A percentile compares a stretch with the other conserved stretches of the same genome.
Evolutionary conservation across 2,113 vertebrate species (phyloP).

Genomic region (Seriola dumerili): DNA sequence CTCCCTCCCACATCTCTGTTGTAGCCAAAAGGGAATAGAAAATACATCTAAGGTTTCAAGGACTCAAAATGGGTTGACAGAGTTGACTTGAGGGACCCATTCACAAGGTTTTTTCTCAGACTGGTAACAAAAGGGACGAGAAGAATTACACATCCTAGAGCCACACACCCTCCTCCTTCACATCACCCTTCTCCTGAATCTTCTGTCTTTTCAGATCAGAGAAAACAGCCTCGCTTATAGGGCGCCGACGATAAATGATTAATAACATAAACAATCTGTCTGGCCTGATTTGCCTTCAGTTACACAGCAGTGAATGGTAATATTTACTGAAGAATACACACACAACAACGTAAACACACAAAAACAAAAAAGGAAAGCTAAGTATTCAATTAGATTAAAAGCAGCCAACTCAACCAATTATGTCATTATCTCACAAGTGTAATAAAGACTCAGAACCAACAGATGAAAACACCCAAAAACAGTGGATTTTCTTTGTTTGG

Average conservation of each 20-base stretch:
- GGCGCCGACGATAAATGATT: constrained; percentile 49
- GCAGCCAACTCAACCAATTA: neutral
- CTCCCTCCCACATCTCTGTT: constrained; percentile 32
- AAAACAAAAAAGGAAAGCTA: neutral
- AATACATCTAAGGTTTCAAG: constrained; percentile 59
- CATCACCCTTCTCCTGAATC: constrained; percentile 32
- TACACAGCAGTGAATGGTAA: constrained; percentile 14
- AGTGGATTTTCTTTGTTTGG: neutral
- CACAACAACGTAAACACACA: neutral
- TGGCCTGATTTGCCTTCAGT: constrained; percentile 36
- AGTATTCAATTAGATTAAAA: neutral
- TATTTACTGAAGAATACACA: constrained; percentile 1
- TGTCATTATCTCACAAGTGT: constrained; percentile 2
- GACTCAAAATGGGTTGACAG: constrained; percentile 34
- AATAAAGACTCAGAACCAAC: neutral
- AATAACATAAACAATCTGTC: constrained; percentile 56
- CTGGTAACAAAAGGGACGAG: constrained; percentile 59
- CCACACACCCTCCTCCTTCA: constrained; percentile 39
- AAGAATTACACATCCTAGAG: constrained; percentile 44
- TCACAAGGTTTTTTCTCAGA: constrained; percentile 49
- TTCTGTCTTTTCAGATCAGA: constrained; percentile 54
- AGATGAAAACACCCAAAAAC: neutral
- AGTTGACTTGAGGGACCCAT: constrained; percentile 51
- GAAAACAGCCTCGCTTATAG: constrained; percentile 38
- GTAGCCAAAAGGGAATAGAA: constrained; percentile 21